Evolutionary conservation across 2,888 invertebrate genomes (phyloP).

Genomic region (Drepanosiphum platanoidis): DNA sequence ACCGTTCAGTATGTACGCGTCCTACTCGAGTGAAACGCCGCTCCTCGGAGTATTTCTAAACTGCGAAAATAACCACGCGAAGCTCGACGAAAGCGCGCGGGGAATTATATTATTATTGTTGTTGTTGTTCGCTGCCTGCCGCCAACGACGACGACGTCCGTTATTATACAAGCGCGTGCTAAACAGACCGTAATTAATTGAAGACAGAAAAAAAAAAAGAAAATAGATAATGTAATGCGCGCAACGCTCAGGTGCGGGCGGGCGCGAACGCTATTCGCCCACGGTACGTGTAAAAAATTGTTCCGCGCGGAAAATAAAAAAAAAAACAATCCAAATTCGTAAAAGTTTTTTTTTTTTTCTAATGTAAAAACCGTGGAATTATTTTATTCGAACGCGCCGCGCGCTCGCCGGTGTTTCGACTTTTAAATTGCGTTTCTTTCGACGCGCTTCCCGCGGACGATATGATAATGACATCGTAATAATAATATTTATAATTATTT

Average conservation of each 20-base stretch:
- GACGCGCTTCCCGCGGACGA: background rate
- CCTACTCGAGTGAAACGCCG: background rate
- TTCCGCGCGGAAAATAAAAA: no score
- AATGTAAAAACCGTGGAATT: background rate
- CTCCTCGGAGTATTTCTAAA: background rate
- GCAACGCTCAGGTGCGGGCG: background rate
- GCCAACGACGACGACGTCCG: no score
- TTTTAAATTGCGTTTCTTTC: background rate
- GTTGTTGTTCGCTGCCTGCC: no score
- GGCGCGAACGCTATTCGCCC: background rate
- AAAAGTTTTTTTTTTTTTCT: constrained; percentile 2
- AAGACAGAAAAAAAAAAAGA: constrained; percentile 43
- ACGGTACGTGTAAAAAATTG: no score
- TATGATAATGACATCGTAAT: no score
- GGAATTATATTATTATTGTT: constrained; percentile 12
- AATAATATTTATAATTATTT: background rate
- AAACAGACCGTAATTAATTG: constrained; percentile 61
- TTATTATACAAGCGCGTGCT: constrained; percentile 23
- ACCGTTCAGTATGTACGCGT: no score
- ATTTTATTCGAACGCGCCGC: background rate
- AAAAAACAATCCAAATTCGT: constrained; percentile 34
- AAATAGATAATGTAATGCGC: constrained; percentile 3
- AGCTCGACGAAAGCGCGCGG: background rate
- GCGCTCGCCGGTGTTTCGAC: no score
- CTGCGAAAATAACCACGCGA: constrained; percentile 7